Evolutionary conservation across 1,140 invertebrate species (phyloP), one percentile per base, ranked within the genome.

Genomic region (Cepaea nemoralis): DNA sequence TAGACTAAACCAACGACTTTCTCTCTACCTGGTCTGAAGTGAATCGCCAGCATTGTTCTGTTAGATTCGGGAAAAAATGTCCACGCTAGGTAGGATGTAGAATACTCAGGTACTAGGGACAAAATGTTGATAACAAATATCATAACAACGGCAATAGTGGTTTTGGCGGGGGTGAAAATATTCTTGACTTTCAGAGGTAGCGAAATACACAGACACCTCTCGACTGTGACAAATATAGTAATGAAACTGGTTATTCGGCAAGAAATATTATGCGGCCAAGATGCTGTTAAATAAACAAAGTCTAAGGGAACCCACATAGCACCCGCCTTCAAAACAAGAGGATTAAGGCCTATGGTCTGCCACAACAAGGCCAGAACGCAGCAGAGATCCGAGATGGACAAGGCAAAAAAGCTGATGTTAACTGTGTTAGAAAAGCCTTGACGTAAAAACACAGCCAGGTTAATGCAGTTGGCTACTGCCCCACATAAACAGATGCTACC

Each of bases 131-230:
- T 2, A 45, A 76, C 1, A n/a, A 16, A 76, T 1, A 55, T 76
- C 1, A 33, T 0, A 1, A 1, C 3, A 19, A 76, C 12, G 22
- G 35, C 2, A 37, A 55, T 8, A 2, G 31, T 31, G n/a, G 48
- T 45, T 31, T 31, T 48, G 3, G 6, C n/a, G n/a, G 73, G 42
- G 10, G 73, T 76, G 16, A 76, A 55, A 33, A 76, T 48, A 8
- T 31, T 6, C 16, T 76, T 76, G 48, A 76, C 73, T 31, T 76
- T 48, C 14, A 50, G 31, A 2, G 73, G 73, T 12, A 27, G 6
- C 2, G 42, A 12, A n/a, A 76, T 35, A 40, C 73, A 76, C 16
- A 76, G 33, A 76, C 73, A 76, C n/a, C 73, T 27, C 24, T 76
- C 12, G 12, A 33, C 73, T 16, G 73, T 76, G 10, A 76, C 27